Conservation (phyloP, 2,888 invertebrate species). For the Tenthredo distinguenda region DNA sequence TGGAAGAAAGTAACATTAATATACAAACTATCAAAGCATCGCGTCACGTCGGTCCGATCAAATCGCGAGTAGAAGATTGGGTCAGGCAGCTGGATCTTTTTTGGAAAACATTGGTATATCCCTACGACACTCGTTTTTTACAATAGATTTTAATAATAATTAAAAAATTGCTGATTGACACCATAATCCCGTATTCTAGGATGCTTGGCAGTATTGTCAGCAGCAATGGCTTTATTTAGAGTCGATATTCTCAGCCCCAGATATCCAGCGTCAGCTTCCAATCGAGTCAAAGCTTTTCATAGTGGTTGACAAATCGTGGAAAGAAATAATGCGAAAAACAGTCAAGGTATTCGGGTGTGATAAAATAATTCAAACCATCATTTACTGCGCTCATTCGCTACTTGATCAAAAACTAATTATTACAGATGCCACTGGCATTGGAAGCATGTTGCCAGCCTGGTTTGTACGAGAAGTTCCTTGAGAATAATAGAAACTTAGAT, state of each 20-base stretch:
- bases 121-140: conserved; percentile 9
- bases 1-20: conserved; percentile 93
- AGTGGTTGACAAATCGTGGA: conserved; percentile 93
- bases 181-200: conserved; percentile 79
- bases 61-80: conserved; percentile 91
- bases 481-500: conserved; percentile 89
- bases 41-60: conserved; percentile 91
- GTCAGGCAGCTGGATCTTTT: conserved; percentile 88
- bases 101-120: conserved; percentile 87
- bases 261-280: conserved; percentile 95
- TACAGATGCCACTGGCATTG: conserved; percentile 88
- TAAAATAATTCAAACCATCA: background rate
- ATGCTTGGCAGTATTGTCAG: conserved; percentile 94
- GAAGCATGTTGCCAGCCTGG: conserved; percentile 88
- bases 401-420: conserved; percentile 38
- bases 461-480: conserved; percentile 84
- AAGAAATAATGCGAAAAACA: conserved; percentile 91
- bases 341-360: conserved; percentile 81
- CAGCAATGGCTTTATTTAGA: conserved; percentile 97
- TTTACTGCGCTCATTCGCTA: background rate
- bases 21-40: conserved; percentile 93
- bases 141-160: conserved; percentile 1
- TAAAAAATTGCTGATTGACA: conserved; percentile 35
- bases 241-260: conserved; percentile 96
- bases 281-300: conserved; percentile 93